Conservation (phyloP, 2,888 invertebrate genomes). For the Neoaliturus tenellus region DNA sequence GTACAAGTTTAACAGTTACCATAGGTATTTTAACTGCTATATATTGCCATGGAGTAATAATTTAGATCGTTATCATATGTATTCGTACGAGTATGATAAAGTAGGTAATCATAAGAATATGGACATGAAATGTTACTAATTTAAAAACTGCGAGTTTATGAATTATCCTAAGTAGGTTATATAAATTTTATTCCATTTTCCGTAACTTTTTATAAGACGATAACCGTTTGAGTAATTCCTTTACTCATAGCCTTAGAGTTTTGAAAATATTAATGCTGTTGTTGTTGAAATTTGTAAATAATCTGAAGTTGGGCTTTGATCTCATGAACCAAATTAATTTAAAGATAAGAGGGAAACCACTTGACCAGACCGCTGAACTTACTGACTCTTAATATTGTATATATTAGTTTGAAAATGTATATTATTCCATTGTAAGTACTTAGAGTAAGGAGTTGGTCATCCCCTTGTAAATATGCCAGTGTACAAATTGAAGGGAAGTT, state of each 20-base stretch:
- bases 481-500: conserved; percentile 39
- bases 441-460: conserved; percentile 48
- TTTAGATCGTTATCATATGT: conserved; percentile 1
- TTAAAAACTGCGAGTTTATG: neutral
- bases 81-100: neutral
- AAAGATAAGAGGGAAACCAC: neutral
- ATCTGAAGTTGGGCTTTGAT: conserved; percentile 23
- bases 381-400: conserved; percentile 24
- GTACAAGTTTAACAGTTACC: conserved; percentile 33
- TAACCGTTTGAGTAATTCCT: conserved; percentile 19
- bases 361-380: conserved; percentile 39
- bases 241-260: conserved; percentile 26
- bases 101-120: neutral
- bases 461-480: conserved; percentile 45
- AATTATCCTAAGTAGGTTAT: conserved; percentile 22
- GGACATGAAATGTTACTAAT: neutral
- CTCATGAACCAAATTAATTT: conserved; percentile 52
- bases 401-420: conserved; percentile 46
- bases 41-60: neutral
- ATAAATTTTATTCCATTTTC: neutral
- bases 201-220: conserved; percentile 10
- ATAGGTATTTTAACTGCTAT: conserved; percentile 13
- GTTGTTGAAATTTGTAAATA: conserved; percentile 30
- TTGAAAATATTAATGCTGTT: conserved; percentile 10
- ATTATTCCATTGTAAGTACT: conserved; percentile 58